Percentiles rank a stretch among this genome's conserved stretches.
Evolutionary conservation across 2,888 invertebrate species (phyloP).

Genomic region (Empis livida): DNA sequence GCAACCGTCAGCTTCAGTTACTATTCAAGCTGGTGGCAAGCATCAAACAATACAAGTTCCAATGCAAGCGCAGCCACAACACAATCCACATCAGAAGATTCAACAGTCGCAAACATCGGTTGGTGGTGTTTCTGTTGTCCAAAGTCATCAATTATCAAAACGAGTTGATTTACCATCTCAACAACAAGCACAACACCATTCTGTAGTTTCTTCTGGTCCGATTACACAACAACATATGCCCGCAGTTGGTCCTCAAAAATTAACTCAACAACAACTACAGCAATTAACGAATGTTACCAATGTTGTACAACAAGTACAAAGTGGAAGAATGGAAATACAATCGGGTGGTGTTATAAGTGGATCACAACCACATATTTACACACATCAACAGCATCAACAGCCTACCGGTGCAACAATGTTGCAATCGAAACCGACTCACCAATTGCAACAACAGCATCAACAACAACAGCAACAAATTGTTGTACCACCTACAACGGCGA

Average conservation of each 20-base stretch:
- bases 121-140: slow-evolving; percentile 17
- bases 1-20: slow-evolving; percentile 2
- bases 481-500: slow-evolving; percentile 14
- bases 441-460: slow-evolving; percentile 11
- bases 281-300: slow-evolving; percentile 15
- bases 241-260: not conserved
- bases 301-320: slow-evolving; percentile 18
- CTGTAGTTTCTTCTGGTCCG: not conserved
- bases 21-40: slow-evolving; percentile 19
- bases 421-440: slow-evolving; percentile 16
- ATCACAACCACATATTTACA: slow-evolving; percentile 25
- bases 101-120: slow-evolving; percentile 29
- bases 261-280: slow-evolving; percentile 14
- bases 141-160: slow-evolving; percentile 17
- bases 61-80: slow-evolving; percentile 23
- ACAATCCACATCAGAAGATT: slow-evolving; percentile 29
- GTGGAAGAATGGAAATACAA: slow-evolving; percentile 12
- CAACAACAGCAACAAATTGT: slow-evolving; percentile 9
- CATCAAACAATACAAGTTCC: slow-evolving; percentile 37
- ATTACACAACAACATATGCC: slow-evolving; percentile 9
- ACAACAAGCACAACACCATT: slow-evolving; percentile 9
- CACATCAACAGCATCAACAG: slow-evolving; percentile 16
- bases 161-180: slow-evolving; percentile 11
- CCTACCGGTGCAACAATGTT: slow-evolving; percentile 20
- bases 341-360: slow-evolving; percentile 26